phyloP scores from a whole-genome alignment of 2,888 invertebrate genomes.

The Diaperis boleti region DNA sequence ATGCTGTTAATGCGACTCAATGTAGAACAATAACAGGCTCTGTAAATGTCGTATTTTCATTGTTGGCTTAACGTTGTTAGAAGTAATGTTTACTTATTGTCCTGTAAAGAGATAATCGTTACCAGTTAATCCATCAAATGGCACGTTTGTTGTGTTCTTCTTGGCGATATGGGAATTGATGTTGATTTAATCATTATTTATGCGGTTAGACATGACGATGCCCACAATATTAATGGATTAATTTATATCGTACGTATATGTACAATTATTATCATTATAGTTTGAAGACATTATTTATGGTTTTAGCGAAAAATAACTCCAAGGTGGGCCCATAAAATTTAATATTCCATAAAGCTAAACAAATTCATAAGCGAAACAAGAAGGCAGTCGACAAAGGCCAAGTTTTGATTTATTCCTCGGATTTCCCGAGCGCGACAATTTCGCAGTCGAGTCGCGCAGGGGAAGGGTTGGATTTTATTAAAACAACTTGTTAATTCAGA shows the following conservation, averaged over 20 bases:
- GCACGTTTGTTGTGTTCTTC: constrained; percentile 23
- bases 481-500: constrained; percentile 68
- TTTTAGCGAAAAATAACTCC: constrained; percentile 11
- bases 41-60: no score
- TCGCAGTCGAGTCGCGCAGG: constrained; percentile 54
- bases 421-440: constrained; percentile 61
- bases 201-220: constrained; percentile 29
- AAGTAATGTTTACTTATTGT: constrained; percentile 40
- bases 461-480: constrained; percentile 66
- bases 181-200: constrained; percentile 16
- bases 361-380: constrained; percentile 60
- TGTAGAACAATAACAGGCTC: no score
- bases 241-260: no score
- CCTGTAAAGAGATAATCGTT: constrained; percentile 44
- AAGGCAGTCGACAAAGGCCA: constrained; percentile 57
- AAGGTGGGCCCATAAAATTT: constrained; percentile 53
- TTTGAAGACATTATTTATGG: constrained; percentile 20
- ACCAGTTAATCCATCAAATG: constrained; percentile 48
- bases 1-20: no score
- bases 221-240: constrained; percentile 35
- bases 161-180: constrained; percentile 40
- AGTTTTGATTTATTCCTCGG: constrained; percentile 65
- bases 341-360: constrained; percentile 59
- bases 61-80: constrained; percentile 24
- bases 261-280: no score